These are phyloP conservation scores for Allobates femoralis DNA, from an alignment of 2,797 vertebrate genomes.

Conservation along the genomic window DNA sequence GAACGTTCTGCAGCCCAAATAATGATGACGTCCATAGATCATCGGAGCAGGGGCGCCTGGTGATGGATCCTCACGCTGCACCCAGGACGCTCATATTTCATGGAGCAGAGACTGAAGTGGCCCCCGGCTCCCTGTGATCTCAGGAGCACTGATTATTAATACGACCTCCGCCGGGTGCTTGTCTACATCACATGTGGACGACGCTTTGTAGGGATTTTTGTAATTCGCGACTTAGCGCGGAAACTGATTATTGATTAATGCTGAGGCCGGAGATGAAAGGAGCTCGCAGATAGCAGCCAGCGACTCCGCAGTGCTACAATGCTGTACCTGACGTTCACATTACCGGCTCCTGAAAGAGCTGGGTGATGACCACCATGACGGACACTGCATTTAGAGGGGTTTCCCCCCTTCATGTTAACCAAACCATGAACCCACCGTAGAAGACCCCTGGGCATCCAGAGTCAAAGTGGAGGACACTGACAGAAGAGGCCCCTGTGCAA, in stretches of 20 bases:
- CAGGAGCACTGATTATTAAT: neutral
- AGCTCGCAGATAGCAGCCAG: neutral
- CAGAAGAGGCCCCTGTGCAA: no score
- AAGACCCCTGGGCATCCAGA: no score
- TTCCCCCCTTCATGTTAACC: no score
- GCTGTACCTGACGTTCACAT: neutral
- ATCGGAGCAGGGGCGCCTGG: slow-evolving; percentile 18
- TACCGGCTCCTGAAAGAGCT: neutral
- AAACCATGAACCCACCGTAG: no score
- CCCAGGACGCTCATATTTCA: slow-evolving; percentile 52
- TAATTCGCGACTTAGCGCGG: neutral
- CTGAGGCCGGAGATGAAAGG: neutral
- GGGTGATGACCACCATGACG: neutral
- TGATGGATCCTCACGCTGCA: slow-evolving; percentile 38
- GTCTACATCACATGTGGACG: neutral
- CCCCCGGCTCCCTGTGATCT: neutral
- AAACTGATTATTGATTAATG: slow-evolving; percentile 7
- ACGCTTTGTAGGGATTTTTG: neutral
- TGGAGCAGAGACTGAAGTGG: neutral
- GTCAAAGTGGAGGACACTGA: no score
- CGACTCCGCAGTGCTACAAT: no score
- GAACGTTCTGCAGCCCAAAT: slow-evolving; percentile 46
- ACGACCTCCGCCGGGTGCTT: neutral
- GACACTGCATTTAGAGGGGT: no score
- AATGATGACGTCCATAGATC: slow-evolving; percentile 47